Evolutionary conservation across 2,113 vertebrate species (phyloP), one percentile per base, ranked within the genome.

Genomic region (Apteryx owenii): DNA sequence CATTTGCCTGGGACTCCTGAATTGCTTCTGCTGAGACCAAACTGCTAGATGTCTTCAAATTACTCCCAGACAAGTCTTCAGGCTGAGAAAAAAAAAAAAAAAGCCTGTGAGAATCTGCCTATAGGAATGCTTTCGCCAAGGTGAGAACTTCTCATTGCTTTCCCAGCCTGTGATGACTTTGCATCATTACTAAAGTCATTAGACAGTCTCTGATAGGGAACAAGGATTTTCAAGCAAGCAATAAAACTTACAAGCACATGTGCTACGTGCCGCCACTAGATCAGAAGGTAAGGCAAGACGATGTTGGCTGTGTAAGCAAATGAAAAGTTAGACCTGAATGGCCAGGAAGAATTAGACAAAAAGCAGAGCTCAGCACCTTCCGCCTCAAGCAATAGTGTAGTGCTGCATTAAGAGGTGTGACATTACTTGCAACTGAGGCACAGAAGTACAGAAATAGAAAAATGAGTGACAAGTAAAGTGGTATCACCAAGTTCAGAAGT

Each of bases 181-280:
- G 66, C 71, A 56, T 44, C n/a, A 20, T 33, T 3, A 0, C 62
- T 61, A 1, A 58, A 40, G 21, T n/a, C 21, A 3, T 4, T 6
- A n/a, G 33, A 13, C 4, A 36, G 31, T 3, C 40, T 76, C 40
- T 73, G 68, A 56, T 33, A 70, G 22, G 48, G 31, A 95, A 50
- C 36, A 58, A 70, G 48, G 2, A 5, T 6, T 75, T 65, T 64
- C 6, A 1, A 33, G 5, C 22, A 53, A 33, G n/a, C 33, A 29
- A 4, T 1, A 11, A 3, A 2, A 10, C 3, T 31, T n/a, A 36
- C 42, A 61, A 79, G 56, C 46, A 60, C 10, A 5, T 11, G 12
- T 42, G 9, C 48, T 19, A 12, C n/a, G 42, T 9, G 6, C 48
- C 23, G 7, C 51, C 25, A 9, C 60, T 50, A 22, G 16, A n/a